Evolutionary conservation across 2,888 invertebrate genomes (phyloP).

Genomic region (Brenthis daphne): DNA sequence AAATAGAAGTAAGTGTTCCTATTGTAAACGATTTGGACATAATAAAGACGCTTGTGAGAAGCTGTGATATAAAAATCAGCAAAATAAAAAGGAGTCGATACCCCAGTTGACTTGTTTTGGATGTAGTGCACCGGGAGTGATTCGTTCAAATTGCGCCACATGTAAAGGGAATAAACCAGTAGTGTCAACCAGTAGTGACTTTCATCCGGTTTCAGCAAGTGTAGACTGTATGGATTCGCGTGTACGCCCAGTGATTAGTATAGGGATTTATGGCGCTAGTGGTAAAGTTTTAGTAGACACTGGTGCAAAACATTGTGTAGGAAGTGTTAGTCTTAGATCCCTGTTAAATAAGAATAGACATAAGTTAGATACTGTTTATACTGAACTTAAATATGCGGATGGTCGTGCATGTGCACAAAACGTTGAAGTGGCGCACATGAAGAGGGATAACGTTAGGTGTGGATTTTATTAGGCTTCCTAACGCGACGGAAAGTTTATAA

Average conservation of each 20-base stretch:
- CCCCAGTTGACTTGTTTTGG: no score
- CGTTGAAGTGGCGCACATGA: not conserved
- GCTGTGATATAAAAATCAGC: no score
- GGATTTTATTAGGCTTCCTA: not conserved
- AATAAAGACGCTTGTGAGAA: no score
- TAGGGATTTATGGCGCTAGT: conserved; percentile 5
- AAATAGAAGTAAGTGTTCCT: no score
- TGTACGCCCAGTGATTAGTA: conserved; percentile 11
- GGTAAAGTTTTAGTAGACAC: conserved; percentile 26
- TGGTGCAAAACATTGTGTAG: conserved; percentile 30
- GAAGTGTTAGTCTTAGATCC: conserved; percentile 24
- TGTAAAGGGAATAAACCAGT: conserved; percentile 2
- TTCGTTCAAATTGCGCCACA: conserved; percentile 2
- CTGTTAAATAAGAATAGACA: conserved; percentile 13
- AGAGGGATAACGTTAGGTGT: not conserved
- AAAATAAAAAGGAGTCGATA: no score
- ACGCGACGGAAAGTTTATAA: not conserved
- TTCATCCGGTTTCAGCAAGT: conserved; percentile 4
- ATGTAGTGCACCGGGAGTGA: no score
- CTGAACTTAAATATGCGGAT: conserved; percentile 16
- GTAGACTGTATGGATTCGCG: not conserved
- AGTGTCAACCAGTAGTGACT: not conserved
- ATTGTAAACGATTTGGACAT: no score
- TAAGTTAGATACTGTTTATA: conserved; percentile 1
- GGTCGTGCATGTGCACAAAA: conserved; percentile 14